Percentiles rank a stretch among this genome's conserved stretches.
phyloP scores from a whole-genome alignment of 1,140 invertebrate genomes.

The Globodera rostochiensis region DNA sequence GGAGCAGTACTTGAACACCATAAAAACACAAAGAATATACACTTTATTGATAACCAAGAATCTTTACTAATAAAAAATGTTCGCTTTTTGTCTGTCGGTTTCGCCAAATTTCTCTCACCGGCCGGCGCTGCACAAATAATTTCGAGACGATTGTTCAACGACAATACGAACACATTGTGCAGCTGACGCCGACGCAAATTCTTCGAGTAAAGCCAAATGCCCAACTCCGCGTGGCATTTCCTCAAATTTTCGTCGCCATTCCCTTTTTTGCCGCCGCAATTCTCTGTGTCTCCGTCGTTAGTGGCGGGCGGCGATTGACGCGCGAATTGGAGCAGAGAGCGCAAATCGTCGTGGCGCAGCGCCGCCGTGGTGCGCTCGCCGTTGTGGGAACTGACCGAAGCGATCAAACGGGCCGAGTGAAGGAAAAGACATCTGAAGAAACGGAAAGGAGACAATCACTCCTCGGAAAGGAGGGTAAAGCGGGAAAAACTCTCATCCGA shows the following conservation, averaged over 20 bases:
- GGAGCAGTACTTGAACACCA: background rate
- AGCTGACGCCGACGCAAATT: slow-evolving; percentile 18
- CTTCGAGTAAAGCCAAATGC: slow-evolving; percentile 8
- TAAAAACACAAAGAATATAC: background rate
- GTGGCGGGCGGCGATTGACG: slow-evolving; percentile 4
- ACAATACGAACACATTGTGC: slow-evolving; percentile 33
- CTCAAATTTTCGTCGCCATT: background rate
- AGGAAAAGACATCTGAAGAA: slow-evolving; percentile 9
- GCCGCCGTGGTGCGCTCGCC: background rate
- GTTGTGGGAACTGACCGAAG: slow-evolving; percentile 1
- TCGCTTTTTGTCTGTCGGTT: background rate
- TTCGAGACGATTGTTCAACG: slow-evolving; percentile 26
- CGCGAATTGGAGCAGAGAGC: background rate
- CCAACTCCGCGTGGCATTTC: slow-evolving; percentile 10
- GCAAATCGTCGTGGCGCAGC: background rate
- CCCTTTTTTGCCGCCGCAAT: background rate
- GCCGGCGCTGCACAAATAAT: slow-evolving; percentile 26
- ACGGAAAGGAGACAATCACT: background rate
- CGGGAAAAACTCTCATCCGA: background rate
- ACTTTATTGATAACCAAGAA: too few species aligned
- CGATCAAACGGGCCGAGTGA: background rate
- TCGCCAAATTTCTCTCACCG: slow-evolving; percentile 23
- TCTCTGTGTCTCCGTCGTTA: background rate
- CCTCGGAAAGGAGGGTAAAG: background rate
- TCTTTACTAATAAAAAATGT: too few species aligned